Evolutionary conservation across 2,797 vertebrate genomes (phyloP).

Genomic region (Sphenodon punctatus): DNA sequence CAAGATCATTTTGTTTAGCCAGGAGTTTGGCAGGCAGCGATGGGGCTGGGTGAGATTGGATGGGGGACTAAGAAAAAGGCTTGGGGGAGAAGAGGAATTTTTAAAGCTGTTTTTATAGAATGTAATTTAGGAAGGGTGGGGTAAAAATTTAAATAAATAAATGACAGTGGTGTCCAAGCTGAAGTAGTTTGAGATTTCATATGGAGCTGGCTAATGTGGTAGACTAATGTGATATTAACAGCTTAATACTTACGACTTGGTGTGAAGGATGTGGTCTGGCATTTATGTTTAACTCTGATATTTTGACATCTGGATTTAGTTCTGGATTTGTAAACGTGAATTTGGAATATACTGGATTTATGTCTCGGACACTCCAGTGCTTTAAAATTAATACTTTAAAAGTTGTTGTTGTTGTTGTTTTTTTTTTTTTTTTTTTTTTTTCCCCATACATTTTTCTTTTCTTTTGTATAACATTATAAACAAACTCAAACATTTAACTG

Average conservation of each 20-base stretch:
- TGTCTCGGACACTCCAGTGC: background rate
- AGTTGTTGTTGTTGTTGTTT: too few relatives aligned
- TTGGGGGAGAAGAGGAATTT: too few relatives aligned
- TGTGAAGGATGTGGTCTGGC: background rate
- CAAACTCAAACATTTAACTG: too few relatives aligned
- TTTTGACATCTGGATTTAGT: conserved; percentile 46
- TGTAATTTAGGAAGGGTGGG: too few relatives aligned
- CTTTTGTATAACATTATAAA: too few relatives aligned
- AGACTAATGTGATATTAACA: background rate
- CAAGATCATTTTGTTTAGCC: too few relatives aligned
- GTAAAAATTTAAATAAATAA: background rate
- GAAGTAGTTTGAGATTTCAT: background rate
- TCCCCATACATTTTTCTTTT: too few relatives aligned
- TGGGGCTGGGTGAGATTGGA: too few relatives aligned
- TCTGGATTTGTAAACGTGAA: conserved; percentile 15
- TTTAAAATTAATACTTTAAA: conserved; percentile 41
- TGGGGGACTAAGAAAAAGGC: too few relatives aligned
- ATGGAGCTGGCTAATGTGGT: accelerated
- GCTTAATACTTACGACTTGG: background rate
- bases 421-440: too few relatives aligned
- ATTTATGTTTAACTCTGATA: background rate
- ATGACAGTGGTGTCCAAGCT: background rate
- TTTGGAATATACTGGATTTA: conserved; percentile 14
- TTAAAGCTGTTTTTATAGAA: too few relatives aligned
- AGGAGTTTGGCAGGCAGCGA: too few relatives aligned